A percentile compares a stretch with the other conserved stretches of the same genome.
phyloP scores from a whole-genome alignment of 2,797 vertebrate genomes.

The Gorsachius magnificus region DNA sequence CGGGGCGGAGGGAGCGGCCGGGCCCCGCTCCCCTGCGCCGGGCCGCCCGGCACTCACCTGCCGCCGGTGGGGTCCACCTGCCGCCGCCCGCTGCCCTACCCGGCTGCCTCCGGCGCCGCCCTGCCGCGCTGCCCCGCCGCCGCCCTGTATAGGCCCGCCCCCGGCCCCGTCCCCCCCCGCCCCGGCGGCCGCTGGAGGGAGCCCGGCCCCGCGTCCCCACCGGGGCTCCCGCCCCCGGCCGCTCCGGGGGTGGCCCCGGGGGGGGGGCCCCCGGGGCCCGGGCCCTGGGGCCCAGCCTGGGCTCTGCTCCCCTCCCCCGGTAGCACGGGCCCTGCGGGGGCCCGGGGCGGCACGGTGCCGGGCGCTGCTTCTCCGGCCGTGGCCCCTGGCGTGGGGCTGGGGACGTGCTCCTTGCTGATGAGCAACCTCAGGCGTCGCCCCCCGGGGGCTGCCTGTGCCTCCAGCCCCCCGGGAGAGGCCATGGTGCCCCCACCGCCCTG shows the following conservation, averaged over 20 bases:
- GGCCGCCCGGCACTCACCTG: not conserved
- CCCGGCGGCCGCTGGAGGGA: not conserved
- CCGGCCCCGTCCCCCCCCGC: not conserved
- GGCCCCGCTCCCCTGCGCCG: not conserved
- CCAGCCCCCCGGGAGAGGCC: no score
- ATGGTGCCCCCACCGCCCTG: not conserved
- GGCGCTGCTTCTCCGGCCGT: not conserved
- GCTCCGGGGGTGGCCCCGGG: not conserved
- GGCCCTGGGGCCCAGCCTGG: not conserved
- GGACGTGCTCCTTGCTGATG: not conserved
- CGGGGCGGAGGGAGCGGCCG: no score
- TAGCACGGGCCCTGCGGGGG: not conserved
- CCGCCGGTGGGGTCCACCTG: not conserved
- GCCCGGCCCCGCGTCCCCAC: not conserved
- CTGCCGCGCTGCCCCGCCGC: constrained; percentile 58
- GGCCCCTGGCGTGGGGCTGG: not conserved
- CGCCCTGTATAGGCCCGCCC: constrained; percentile 66
- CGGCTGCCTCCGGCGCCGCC: constrained; percentile 50
- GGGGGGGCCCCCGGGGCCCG: not conserved
- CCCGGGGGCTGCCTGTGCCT: not conserved
- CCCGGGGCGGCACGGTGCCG: not conserved
- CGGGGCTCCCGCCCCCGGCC: no score
- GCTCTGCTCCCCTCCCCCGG: no score
- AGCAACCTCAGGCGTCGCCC: not conserved
- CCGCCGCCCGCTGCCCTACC: constrained; percentile 28